Evolutionary conservation across 2,797 vertebrate species (phyloP), one percentile per base, ranked within the genome.

Genomic region (Molossus alvarezi): DNA sequence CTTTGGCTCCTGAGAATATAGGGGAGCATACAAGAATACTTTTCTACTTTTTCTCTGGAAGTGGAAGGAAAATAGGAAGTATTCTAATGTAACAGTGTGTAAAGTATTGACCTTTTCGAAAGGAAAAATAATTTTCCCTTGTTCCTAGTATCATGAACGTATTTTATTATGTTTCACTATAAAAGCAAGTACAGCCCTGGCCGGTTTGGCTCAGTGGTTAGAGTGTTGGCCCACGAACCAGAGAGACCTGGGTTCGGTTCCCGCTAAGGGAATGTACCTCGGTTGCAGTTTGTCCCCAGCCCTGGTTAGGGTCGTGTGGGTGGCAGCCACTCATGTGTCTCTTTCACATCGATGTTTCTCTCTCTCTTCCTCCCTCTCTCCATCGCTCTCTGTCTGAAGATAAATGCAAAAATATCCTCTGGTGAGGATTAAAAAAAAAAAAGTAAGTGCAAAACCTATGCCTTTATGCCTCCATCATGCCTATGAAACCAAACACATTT

Each of bases 11-110:
- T 60, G 41, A 60, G 65, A 85, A 76, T 76, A 69, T n/a, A 71
- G 25, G 23, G 13, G 11, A 64, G 0, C 72, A 29, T 3, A n/a
- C 9, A 73, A 29, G 51, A 27, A n/a, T 3, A 18, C 0, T 60
- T 86, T 72, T 48, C 23, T 64, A 15, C 57, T 75, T 90, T 86
- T 65, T 90, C n/a, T 88, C 41, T 75, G 60, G 53, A 83, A 53
- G 45, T 75, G 33, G 83, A 82, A 79, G 12, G 25, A 51, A 75
- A 80, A 8, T 29, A 73, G 25, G 8, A 81, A 87, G 69, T 79
- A 80, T 29, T 79, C 64, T 77, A 33, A n/a, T 57, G 37, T 41
- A 69, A 48, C 10, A 33, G 72, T 80, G 29, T 53, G 23, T 41
- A 37, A 76, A 91, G 17, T n/a, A 45, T 17, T 48, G 27, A n/a